Evolutionary conservation across 2,113 vertebrate genomes (phyloP).

Genomic region (Semnornis frantzii): DNA sequence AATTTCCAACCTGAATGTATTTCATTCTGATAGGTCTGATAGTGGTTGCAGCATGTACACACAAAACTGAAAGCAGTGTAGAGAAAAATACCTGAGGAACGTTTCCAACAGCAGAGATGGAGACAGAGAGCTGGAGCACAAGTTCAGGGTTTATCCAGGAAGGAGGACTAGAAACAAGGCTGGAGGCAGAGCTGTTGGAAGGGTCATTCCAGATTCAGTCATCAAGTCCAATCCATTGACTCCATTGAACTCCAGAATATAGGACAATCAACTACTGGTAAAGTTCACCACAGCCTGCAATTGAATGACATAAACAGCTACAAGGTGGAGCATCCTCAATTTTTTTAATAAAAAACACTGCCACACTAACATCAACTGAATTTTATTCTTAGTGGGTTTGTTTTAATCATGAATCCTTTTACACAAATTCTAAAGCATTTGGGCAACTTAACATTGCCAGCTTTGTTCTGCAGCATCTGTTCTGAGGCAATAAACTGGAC

Average conservation of each 20-base stretch:
- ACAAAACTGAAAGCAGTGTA: background rate
- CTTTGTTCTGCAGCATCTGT: background rate
- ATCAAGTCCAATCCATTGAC: too few relatives aligned
- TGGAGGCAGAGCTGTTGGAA: too few relatives aligned
- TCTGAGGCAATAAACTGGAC: background rate
- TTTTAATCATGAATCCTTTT: background rate
- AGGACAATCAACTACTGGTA: background rate
- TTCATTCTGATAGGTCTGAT: background rate
- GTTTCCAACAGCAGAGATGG: background rate
- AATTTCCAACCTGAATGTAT: background rate
- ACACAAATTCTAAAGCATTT: background rate
- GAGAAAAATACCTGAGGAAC: background rate
- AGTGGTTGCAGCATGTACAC: background rate
- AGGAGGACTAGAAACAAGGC: background rate
- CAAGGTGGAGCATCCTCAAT: fast-evolving
- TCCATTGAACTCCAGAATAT: background rate
- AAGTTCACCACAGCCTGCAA: background rate
- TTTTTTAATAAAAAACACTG: background rate
- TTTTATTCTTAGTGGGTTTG: background rate
- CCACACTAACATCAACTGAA: background rate
- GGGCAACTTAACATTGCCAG: background rate
- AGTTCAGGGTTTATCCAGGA: background rate
- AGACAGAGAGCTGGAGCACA: background rate
- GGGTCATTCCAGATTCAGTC: too few relatives aligned
- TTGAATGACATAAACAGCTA: background rate